Evolutionary conservation across 2,888 invertebrate genomes (phyloP).

Genomic region (Polydrusus cervinus): DNA sequence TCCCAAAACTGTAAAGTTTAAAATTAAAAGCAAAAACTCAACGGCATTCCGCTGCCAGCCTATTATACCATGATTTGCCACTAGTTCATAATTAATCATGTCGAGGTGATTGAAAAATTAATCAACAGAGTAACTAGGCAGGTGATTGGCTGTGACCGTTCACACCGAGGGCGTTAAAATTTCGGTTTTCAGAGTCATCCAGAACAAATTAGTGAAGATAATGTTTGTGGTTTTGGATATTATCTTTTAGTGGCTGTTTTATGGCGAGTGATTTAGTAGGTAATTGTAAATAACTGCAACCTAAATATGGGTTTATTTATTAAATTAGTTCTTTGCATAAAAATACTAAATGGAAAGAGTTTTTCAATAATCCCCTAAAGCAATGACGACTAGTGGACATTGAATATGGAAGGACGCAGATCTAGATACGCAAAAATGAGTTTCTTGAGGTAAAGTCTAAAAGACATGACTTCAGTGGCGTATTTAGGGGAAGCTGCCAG

Average conservation of each 20-base stretch:
- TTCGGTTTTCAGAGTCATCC: slow-evolving; percentile 43
- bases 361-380: no score
- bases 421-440: no score
- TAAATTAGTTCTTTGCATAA: no score
- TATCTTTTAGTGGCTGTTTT: background rate
- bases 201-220: slow-evolving; percentile 20
- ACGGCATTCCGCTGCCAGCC: slow-evolving; percentile 17
- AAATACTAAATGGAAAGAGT: no score
- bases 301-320: no score
- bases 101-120: slow-evolving; percentile 72
- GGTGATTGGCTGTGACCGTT: slow-evolving; percentile 71
- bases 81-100: slow-evolving; percentile 69
- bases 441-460: no score
- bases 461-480: no score
- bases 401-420: no score
- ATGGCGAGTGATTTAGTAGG: no score
- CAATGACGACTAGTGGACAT: no score
- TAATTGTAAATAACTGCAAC: no score
- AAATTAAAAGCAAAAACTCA: slow-evolving; percentile 26
- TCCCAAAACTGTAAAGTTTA: slow-evolving; percentile 31
- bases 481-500: no score
- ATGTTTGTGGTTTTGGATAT: slow-evolving; percentile 40
- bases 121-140: slow-evolving; percentile 73
- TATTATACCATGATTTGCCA: slow-evolving; percentile 59
- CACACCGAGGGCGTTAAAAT: slow-evolving; percentile 71